Conservation (phyloP, 2,797 vertebrate species). For the Oreochromis grahami region DNA sequence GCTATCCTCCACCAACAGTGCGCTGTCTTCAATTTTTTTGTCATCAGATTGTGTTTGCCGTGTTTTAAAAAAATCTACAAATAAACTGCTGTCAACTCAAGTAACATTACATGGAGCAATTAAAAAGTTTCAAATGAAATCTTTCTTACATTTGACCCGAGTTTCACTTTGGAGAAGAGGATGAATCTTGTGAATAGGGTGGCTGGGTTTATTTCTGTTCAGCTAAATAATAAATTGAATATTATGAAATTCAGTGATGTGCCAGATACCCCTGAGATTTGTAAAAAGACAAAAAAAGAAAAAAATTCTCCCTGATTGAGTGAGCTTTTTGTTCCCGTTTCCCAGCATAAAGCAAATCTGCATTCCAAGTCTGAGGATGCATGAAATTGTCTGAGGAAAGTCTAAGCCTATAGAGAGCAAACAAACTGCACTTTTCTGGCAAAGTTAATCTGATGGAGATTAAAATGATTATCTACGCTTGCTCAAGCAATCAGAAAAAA, state of each 20-base stretch:
- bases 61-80: neutral
- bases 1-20: neutral
- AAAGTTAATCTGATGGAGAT: conserved; percentile 21
- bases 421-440: conserved; percentile 11
- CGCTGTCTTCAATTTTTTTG: neutral
- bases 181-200: neutral
- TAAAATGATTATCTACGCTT: conserved; percentile 27
- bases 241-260: conserved; percentile 6
- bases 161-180: neutral
- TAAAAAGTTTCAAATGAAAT: neutral
- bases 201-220: neutral
- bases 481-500: conserved; percentile 19
- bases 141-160: neutral
- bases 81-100: neutral
- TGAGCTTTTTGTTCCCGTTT: conserved; percentile 25
- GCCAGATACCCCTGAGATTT: conserved; percentile 6
- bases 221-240: neutral
- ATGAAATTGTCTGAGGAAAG: conserved; percentile 11
- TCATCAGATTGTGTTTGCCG: neutral
- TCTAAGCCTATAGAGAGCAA: neutral
- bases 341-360: conserved; percentile 4
- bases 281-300: neutral
- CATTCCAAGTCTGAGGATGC: conserved; percentile 17
- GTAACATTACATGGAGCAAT: neutral
- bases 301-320: neutral